These are phyloP conservation scores for Aradophagus sp. DNA, from an alignment of 1,140 invertebrate genomes.

Conservation along the genomic window DNA sequence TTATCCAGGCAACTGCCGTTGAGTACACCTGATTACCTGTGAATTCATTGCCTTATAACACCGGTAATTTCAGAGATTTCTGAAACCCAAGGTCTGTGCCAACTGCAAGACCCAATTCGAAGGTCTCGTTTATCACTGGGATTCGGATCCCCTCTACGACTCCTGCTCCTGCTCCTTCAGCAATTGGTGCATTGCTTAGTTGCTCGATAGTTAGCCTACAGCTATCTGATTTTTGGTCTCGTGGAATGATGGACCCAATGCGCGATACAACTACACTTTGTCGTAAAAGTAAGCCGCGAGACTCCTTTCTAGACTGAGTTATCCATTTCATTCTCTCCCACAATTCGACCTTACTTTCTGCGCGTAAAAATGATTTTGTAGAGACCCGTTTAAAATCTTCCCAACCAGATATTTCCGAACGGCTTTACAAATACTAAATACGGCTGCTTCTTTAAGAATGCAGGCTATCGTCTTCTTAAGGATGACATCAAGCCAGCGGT, in stretches of 20 bases:
- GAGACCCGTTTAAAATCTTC: slow-evolving; percentile 8
- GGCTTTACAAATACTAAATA: slow-evolving; percentile 6
- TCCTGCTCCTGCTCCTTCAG: no score
- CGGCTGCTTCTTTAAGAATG: slow-evolving; percentile 6
- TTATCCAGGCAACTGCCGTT: no score
- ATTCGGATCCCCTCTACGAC: no score
- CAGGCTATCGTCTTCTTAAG: not conserved
- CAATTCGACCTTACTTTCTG: no score
- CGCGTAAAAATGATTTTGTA: no score
- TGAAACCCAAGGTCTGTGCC: no score
- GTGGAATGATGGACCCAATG: slow-evolving; percentile 1
- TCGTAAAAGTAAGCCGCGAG: slow-evolving; percentile 8
- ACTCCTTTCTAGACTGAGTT: slow-evolving; percentile 9
- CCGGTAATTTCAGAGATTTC: no score
- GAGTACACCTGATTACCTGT: no score
- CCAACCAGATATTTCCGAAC: slow-evolving; percentile 3
- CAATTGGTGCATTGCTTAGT: slow-evolving; percentile 4
- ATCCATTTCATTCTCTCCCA: slow-evolving; percentile 11
- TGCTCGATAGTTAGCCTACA: slow-evolving; percentile 4
- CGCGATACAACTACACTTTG: slow-evolving; percentile 15
- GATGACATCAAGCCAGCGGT: slow-evolving; percentile 6
- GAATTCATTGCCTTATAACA: no score
- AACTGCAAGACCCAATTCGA: no score
- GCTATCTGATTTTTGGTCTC: slow-evolving; percentile 9
- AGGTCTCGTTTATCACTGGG: no score